Evolutionary conservation across 2,113 vertebrate species (phyloP).

Genomic region (Corvus cornix): DNA sequence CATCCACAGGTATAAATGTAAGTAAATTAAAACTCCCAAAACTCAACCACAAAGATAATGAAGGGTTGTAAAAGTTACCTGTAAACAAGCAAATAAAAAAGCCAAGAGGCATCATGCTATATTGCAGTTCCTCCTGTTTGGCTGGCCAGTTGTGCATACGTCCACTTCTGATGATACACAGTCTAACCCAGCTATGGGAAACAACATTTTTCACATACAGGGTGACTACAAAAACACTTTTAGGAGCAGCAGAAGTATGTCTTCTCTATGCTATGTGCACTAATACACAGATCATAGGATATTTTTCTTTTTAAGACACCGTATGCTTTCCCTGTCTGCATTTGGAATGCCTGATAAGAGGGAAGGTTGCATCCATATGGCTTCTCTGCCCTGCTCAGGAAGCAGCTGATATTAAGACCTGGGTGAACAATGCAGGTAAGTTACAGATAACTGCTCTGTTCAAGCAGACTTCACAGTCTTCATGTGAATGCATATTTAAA

Average conservation of each 20-base stretch:
- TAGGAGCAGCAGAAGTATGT: not conserved
- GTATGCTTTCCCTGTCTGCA: not conserved
- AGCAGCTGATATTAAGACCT: not conserved
- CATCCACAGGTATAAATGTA: not conserved
- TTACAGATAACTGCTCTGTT: not conserved
- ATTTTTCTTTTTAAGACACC: not conserved
- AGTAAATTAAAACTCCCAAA: conserved; percentile 27
- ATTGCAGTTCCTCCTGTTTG: not conserved
- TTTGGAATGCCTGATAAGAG: not conserved
- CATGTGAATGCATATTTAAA: not conserved
- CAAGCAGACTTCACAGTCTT: not conserved
- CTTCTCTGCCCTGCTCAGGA: not conserved
- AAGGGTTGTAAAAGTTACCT: not conserved
- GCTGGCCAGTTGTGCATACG: not conserved
- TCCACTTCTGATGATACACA: not conserved
- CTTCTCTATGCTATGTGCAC: not conserved
- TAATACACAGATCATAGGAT: not conserved
- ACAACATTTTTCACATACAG: not conserved
- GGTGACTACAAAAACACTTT: not conserved
- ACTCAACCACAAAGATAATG: not conserved
- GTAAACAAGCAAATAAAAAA: conserved; percentile 36
- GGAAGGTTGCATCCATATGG: not conserved
- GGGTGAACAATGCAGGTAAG: not conserved
- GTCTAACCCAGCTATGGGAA: not conserved
- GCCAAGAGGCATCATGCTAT: not conserved